These are phyloP conservation scores for Poecilia picta DNA, from an alignment of 2,797 vertebrate genomes.

Conservation along the genomic window DNA sequence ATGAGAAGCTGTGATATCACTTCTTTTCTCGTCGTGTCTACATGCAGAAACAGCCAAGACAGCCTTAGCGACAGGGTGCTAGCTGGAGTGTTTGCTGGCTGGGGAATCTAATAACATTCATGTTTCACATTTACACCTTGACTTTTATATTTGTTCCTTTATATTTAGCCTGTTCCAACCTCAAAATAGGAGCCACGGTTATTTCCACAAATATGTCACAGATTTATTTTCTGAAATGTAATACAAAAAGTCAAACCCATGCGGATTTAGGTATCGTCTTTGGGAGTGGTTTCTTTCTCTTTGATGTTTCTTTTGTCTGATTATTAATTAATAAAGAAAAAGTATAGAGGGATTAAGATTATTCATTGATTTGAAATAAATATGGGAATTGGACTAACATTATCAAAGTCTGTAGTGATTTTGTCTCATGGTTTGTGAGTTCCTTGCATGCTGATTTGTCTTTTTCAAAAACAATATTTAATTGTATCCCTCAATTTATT, in stretches of 20 bases:
- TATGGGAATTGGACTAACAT: background rate
- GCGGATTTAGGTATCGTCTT: background rate
- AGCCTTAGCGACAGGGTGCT: background rate
- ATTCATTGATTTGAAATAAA: background rate
- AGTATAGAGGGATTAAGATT: background rate
- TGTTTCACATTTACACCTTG: slow-evolving; percentile 10
- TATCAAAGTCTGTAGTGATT: background rate
- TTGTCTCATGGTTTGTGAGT: background rate
- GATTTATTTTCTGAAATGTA: background rate
- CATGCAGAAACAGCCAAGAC: slow-evolving; percentile 9
- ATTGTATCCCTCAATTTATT: background rate
- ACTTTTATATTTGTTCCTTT: slow-evolving; percentile 4
- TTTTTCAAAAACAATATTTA: background rate
- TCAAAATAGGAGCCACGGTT: background rate
- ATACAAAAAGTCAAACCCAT: background rate
- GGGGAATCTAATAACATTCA: slow-evolving; percentile 29
- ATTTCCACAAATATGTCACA: background rate
- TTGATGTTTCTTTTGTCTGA: background rate
- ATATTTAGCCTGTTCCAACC: slow-evolving; percentile 11
- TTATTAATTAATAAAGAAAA: background rate
- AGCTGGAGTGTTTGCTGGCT: slow-evolving; percentile 15
- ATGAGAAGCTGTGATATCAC: slow-evolving; percentile 14
- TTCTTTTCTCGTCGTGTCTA: slow-evolving; percentile 12
- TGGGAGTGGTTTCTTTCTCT: background rate
- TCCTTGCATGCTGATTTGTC: background rate